Conservation (phyloP, 2,797 vertebrate species). For the Pseudochirops cupreus region DNA sequence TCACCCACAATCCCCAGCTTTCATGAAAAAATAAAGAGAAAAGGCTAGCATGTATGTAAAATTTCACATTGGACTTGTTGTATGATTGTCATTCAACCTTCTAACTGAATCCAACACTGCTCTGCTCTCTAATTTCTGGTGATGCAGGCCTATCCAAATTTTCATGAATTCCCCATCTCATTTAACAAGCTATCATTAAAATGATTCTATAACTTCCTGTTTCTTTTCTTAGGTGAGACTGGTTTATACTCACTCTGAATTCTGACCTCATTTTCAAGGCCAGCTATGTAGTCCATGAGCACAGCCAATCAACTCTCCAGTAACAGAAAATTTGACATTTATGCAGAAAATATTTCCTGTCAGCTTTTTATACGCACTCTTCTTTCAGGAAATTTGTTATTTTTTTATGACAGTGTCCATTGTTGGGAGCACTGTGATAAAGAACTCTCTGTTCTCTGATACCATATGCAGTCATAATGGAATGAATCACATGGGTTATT, state of each 20-base stretch:
- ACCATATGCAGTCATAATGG: not conserved
- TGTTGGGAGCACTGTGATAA: not conserved
- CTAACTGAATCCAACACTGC: not conserved
- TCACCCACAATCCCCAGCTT: slow-evolving; percentile 4
- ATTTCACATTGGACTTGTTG: not conserved
- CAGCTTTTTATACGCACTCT: slow-evolving; percentile 49
- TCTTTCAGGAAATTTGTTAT: not conserved
- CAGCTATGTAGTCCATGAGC: slow-evolving; percentile 61
- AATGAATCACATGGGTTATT: slow-evolving; percentile 20
- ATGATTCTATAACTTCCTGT: slow-evolving; percentile 63
- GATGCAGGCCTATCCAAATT: slow-evolving; percentile 50
- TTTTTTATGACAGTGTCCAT: slow-evolving; percentile 8
- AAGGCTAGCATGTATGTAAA: slow-evolving; percentile 42
- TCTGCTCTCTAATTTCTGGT: slow-evolving; percentile 41
- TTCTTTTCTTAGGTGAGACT: slow-evolving; percentile 61
- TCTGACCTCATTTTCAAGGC: slow-evolving; percentile 65
- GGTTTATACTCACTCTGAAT: slow-evolving; percentile 68
- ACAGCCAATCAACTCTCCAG: slow-evolving; percentile 31
- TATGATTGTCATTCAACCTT: slow-evolving; percentile 8
- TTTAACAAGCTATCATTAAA: slow-evolving; percentile 71
- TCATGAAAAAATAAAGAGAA: slow-evolving; percentile 56
- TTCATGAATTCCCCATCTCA: slow-evolving; percentile 64
- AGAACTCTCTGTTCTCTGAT: not conserved
- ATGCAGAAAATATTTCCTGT: slow-evolving; percentile 44
- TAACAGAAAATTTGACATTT: slow-evolving; percentile 51